Evolutionary conservation across 2,888 invertebrate species (phyloP), one percentile per base, ranked within the genome.

Genomic region (Pediacus dermestoides): DNA sequence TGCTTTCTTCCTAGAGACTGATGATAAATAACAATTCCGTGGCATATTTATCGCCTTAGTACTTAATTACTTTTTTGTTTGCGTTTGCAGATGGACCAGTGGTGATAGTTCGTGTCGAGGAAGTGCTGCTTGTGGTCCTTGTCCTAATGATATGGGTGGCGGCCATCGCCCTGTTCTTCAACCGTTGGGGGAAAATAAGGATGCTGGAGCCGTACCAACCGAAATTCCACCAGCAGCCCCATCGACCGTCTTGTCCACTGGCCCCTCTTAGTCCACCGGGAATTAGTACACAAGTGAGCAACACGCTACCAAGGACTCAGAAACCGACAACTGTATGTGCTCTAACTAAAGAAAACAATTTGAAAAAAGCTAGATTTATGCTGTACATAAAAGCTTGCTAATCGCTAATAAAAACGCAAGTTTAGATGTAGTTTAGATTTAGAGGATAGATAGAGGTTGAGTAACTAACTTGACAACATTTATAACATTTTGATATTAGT

Each of bases 111-210:
- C 78, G 88, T 50, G 85, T 88, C 34, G 90, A 90, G 67, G 89
- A 91, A 64, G 82, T 88, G 10, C 74, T 89, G 33, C 86, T 91
- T 57, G 90, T 92, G 37, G 80, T 86, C 28, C 78, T 90, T 50
- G 90, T 91, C 14, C 73, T 92, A 12, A 76, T 88, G 30, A 78
- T 91, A 8, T 92, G 92, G 92, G 85, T 88, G 36, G 89, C 85
- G 0, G 90, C 91, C 45, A 90, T 91, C 45, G 85, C 88, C 2
- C 75, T 91, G 27, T 92, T 92, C 74, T 89, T 92, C 77, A 91
- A 92, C 72, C 85, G 91, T 48, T 92, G 91, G 91, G 91, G 91
- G 62, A 91, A 92, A 76, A 92, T 92, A 64, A 81, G 90, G 48
- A 90, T 89, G 88, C 70, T 90, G 68, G 89, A 90, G 65, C 90